These are phyloP conservation scores for Carterocephalus palaemon DNA, from an alignment of 2,888 invertebrate genomes.

Conservation along the genomic window DNA sequence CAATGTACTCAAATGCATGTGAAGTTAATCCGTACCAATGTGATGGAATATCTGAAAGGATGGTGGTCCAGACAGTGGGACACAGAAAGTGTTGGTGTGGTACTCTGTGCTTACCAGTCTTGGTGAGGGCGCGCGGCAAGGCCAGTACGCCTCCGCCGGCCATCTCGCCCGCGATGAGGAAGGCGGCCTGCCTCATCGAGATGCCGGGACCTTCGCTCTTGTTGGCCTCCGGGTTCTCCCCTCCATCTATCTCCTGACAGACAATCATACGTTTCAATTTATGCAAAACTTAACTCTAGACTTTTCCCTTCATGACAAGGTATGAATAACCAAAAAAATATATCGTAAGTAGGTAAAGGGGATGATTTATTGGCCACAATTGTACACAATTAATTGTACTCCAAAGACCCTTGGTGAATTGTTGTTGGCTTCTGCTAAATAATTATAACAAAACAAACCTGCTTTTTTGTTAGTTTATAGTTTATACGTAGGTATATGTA, in stretches of 20 bases:
- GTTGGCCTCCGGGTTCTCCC: slow-evolving; percentile 30
- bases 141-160: slow-evolving; percentile 86
- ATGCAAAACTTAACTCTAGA: no score
- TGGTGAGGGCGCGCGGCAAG: slow-evolving; percentile 81
- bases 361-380: neutral
- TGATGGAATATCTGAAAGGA: no score
- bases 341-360: neutral
- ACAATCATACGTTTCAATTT: neutral
- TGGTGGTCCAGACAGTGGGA: no score
- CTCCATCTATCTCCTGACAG: slow-evolving; percentile 29
- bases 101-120: slow-evolving; percentile 73
- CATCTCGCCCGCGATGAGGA: slow-evolving; percentile 84
- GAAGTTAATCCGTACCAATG: no score
- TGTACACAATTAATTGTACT: no score
- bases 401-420: no score
- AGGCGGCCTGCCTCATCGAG: slow-evolving; percentile 68
- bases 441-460: no score
- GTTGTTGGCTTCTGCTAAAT: no score
- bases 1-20: no score
- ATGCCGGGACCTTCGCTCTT: slow-evolving; percentile 42
- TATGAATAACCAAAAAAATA: slow-evolving; percentile 5
- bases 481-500: no score
- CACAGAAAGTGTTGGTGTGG: no score
- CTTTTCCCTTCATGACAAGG: slow-evolving; percentile 13
- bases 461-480: no score